phyloP scores from a whole-genome alignment of 2,113 vertebrate species.

The Siphamia tubifer region DNA sequence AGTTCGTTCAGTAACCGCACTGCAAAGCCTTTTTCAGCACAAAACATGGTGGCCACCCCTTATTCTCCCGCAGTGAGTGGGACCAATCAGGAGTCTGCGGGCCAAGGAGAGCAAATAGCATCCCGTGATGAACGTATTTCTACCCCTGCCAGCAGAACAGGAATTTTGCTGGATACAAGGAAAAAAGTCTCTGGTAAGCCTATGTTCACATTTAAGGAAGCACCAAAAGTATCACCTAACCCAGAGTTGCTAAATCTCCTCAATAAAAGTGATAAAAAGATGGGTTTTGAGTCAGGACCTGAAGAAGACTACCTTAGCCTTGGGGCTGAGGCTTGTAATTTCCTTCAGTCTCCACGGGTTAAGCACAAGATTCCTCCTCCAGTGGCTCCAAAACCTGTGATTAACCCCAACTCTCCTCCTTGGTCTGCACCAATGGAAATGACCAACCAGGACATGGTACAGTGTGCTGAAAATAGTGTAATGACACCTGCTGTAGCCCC shows the following conservation, averaged over 20 bases:
- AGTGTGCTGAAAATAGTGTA: slow-evolving; percentile 80
- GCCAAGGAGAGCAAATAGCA: slow-evolving; percentile 88
- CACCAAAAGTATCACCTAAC: slow-evolving; percentile 91
- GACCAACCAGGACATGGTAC: slow-evolving; percentile 79
- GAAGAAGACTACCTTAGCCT: slow-evolving; percentile 98
- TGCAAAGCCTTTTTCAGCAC: slow-evolving; percentile 85
- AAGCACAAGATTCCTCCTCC: slow-evolving; percentile 94
- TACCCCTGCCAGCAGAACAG: slow-evolving; percentile 90
- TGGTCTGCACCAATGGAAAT: slow-evolving; percentile 82
- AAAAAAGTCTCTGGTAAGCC: slow-evolving; percentile 85
- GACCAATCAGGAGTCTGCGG: slow-evolving; percentile 79
- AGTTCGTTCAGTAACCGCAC: slow-evolving; percentile 82
- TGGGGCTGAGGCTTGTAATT: slow-evolving; percentile 98
- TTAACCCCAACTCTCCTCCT: slow-evolving; percentile 84
- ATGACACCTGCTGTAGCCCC: slow-evolving; percentile 75
- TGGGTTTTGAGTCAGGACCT: slow-evolving; percentile 89
- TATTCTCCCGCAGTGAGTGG: slow-evolving; percentile 79
- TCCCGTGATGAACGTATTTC: slow-evolving; percentile 95
- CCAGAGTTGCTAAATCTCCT: slow-evolving; percentile 92
- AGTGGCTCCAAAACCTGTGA: slow-evolving; percentile 92
- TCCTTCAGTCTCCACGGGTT: slow-evolving; percentile 85
- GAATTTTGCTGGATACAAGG: slow-evolving; percentile 88
- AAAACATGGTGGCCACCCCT: slow-evolving; percentile 74
- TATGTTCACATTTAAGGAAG: slow-evolving; percentile 96
- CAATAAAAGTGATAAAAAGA: slow-evolving; percentile 84